Percentiles rank a stretch among this genome's conserved stretches.
These are phyloP conservation scores for Onychostoma macrolepis DNA, from an alignment of 2,113 vertebrate species.

Conservation along the genomic window DNA sequence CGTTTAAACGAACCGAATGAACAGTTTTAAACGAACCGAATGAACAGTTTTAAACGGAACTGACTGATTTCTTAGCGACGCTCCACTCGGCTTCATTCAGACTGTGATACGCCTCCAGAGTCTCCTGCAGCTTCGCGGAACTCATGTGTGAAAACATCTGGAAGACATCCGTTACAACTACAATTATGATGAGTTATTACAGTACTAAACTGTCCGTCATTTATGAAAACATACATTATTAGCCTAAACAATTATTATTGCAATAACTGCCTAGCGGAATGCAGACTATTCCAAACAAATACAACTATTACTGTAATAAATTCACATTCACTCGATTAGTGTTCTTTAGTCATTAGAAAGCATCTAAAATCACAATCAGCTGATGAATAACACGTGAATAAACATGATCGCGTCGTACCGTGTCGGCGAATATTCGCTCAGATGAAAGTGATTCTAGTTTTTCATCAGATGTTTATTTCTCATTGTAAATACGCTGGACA, in stretches of 20 bases:
- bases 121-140: constrained; percentile 38
- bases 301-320: too few relatives aligned
- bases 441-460: neutral
- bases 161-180: neutral
- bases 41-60: neutral
- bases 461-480: neutral
- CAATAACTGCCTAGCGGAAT: neutral
- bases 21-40: too few relatives aligned
- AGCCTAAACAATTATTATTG: neutral
- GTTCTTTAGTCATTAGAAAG: neutral
- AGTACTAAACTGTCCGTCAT: too few relatives aligned
- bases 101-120: constrained; percentile 47
- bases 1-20: neutral
- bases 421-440: neutral
- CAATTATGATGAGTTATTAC: too few relatives aligned
- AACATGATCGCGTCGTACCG: neutral
- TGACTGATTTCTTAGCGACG: constrained; percentile 47
- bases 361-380: neutral
- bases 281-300: neutral
- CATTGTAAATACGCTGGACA: neutral
- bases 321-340: neutral
- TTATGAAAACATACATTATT: too few relatives aligned
- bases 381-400: neutral
- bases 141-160: constrained; percentile 35
- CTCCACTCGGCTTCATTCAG: constrained; percentile 47